Evolutionary conservation across 2,113 vertebrate genomes (phyloP).

Genomic region (Okapia johnstoni): DNA sequence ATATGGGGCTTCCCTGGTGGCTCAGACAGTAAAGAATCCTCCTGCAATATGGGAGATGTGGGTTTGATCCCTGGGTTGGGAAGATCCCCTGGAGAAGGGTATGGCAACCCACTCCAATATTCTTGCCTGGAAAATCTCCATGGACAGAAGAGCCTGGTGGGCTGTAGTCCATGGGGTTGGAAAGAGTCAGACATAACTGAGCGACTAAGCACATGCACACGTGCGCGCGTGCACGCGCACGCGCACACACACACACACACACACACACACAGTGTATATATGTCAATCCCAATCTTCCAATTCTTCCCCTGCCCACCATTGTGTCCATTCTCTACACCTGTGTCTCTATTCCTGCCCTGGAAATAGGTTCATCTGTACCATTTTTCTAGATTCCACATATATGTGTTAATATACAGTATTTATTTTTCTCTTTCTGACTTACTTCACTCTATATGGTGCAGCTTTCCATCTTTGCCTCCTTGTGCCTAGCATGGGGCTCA

Average conservation of each 20-base stretch:
- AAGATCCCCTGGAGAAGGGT: neutral
- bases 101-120: neutral
- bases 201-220: accelerated
- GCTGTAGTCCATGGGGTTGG: neutral
- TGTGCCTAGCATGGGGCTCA: conserved; percentile 34
- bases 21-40: neutral
- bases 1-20: neutral
- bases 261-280: neutral
- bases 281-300: neutral
- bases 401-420: neutral
- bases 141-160: neutral
- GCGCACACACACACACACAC: neutral
- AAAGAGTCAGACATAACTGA: neutral
- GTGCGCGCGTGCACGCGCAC: too few relatives aligned
- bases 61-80: neutral
- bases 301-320: neutral
- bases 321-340: neutral
- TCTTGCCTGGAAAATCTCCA: neutral
- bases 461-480: neutral
- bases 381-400: neutral
- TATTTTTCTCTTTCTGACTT: neutral
- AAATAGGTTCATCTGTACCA: neutral
- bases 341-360: neutral
- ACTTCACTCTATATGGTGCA: neutral
- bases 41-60: neutral